A percentile compares a stretch with the other conserved stretches of the same genome.
Conservation (phyloP, 64 coral and sea anemone genomes). For the Cladopsammia gracilis region DNA sequence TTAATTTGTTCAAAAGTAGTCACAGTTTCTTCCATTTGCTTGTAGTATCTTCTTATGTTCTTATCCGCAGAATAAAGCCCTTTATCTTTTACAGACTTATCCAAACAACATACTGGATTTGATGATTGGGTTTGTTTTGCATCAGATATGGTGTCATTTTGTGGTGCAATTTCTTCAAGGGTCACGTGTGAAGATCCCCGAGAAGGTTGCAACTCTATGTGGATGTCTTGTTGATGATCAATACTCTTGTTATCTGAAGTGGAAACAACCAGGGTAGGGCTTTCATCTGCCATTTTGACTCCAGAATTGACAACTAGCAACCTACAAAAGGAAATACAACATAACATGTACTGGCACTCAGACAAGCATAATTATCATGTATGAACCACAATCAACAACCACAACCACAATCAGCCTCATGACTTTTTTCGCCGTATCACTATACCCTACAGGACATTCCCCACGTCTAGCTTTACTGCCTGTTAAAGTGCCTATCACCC, state of each 20-base stretch:
- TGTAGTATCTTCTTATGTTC: slow-evolving; percentile 93
- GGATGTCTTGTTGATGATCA: neutral
- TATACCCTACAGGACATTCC: no score
- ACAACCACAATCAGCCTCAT: no score
- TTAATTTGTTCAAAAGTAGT: slow-evolving; percentile 62
- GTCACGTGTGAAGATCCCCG: slow-evolving; percentile 64
- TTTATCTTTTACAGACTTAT: neutral
- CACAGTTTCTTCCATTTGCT: slow-evolving; percentile 68
- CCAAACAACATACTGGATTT: slow-evolving; percentile 12
- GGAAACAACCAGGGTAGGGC: neutral
- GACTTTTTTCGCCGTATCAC: no score
- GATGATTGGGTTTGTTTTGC: neutral
- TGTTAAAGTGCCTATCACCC: no score
- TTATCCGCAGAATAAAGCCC: slow-evolving; percentile 27
- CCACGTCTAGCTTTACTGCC: no score
- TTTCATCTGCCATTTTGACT: slow-evolving; percentile 23
- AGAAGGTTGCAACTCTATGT: neutral
- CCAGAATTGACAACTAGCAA: neutral
- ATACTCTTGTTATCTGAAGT: neutral
- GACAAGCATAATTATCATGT: no score
- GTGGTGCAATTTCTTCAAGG: slow-evolving; percentile 88
- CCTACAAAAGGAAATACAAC: neutral
- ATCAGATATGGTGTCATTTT: slow-evolving; percentile 70
- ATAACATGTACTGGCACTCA: no score
- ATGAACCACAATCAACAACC: no score